Percentiles rank a stretch among this genome's conserved stretches.
phyloP scores from a whole-genome alignment of 1,140 invertebrate genomes.

The Drosophila obscura region DNA sequence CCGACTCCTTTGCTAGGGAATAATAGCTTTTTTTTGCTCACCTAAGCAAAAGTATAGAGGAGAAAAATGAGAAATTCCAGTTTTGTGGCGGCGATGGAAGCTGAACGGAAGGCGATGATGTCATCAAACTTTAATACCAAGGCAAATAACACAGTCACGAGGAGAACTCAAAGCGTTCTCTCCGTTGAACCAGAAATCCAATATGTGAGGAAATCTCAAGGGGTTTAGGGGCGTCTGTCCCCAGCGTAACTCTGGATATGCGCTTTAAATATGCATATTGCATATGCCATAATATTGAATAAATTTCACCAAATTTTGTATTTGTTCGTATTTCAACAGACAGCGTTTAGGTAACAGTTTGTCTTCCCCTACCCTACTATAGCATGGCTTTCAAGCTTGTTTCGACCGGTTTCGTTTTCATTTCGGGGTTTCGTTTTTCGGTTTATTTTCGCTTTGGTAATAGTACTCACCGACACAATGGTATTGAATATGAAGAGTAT shows the following conservation, averaged over 20 bases:
- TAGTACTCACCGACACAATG: conserved; percentile 91
- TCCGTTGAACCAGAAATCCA: conserved; percentile 2
- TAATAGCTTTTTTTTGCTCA: too few relatives aligned
- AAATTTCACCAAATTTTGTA: conserved; percentile 8
- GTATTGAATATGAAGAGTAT: conserved; percentile 93
- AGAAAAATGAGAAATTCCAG: conserved; percentile 7
- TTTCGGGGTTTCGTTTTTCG: conserved; percentile 25
- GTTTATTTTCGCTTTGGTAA: conserved; percentile 7
- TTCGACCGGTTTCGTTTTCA: conserved; percentile 36
- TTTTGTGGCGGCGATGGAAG: conserved; percentile 23
- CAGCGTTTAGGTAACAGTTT: conserved; percentile 35
- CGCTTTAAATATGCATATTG: conserved; percentile 18
- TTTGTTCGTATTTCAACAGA: conserved; percentile 33
- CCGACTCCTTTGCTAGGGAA: too few relatives aligned
- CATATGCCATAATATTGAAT: not conserved
- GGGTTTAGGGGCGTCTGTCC: conserved; percentile 10
- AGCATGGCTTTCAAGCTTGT: conserved; percentile 34
- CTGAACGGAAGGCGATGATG: conserved; percentile 35
- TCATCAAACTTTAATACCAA: conserved; percentile 29
- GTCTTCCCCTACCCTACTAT: conserved; percentile 21
- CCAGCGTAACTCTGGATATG: not conserved
- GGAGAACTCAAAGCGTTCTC: conserved; percentile 8
- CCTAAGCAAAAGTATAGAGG: too few relatives aligned
- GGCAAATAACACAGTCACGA: conserved; percentile 4
- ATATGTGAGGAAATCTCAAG: too few relatives aligned